Base-by-base conservation (phyloP, 2,888 invertebrate species). In the Andrena hattorfiana region DNA sequence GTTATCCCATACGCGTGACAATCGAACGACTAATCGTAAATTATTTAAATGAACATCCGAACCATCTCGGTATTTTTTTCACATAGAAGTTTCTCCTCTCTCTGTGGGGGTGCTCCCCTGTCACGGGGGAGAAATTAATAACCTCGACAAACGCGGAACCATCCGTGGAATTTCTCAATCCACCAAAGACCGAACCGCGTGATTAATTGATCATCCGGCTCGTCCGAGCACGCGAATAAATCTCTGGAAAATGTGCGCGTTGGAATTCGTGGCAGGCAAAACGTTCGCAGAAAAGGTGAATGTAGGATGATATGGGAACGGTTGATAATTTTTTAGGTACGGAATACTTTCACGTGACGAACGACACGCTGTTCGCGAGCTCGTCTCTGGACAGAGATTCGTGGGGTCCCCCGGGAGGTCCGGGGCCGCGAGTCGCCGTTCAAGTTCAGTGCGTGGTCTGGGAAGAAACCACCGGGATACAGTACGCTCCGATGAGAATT, bases 311-410 rank as follows among this genome's bases (percentile, higher is more conserved):
- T 4, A 23, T 5, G 16, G n/a, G 32, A 80, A n/a, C 28, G 59
- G 8, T 1, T 2, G 4, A 16, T 26, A 7, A 59, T 28, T 85
- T 42, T 88, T 10, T 71, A 94, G 94, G 92, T 32, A 92, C 93
- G 6, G 90, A 94, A 10, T 93, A 94, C 92, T 92, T 95, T 89
- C 88, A 93, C 80, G 78, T 94, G 49, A 88, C 92, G 56, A 93
- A 94, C 87, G 93, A 94, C 81, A 90, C 91, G n/a, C 85, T 95
- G 42, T 94, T 93, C 80, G 94, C 94, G 10, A 94, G 94, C 78
- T 91, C 91, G 1, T 93, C 93, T 2, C 81, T 95, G 78, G 95
- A 95, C 89, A 94, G 95, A 73, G 95, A 95, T 82, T 91, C 90
- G 2, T 81, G 94, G 30, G 88, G 87, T 64, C 87, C 92, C 0